Base-by-base conservation (phyloP, 2,888 invertebrate species). In the Cheilosia urbana region DNA sequence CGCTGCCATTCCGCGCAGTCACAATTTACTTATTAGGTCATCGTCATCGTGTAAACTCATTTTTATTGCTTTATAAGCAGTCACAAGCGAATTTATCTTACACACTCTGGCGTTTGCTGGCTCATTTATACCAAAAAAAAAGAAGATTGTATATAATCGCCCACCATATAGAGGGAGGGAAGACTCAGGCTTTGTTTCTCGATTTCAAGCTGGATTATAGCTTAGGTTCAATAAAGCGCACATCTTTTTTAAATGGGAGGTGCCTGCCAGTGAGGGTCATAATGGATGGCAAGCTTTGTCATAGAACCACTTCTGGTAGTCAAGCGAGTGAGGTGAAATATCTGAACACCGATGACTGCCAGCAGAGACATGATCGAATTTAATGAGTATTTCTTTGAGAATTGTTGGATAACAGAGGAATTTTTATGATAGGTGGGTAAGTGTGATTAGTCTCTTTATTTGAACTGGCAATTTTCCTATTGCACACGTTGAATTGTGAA, bases 11-110 rank as follows among this genome's bases (percentile, higher is more conserved):
- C 47, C 47, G 47, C 37, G 21, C 40, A 40, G 45, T 58, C 47
- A 55, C 53, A 66, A 80, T 72, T 63, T 60, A 6, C 47, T 80
- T 73, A 80, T 80, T 80, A 73, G 80, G 80, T 80, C 80, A 73
- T 62, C 73, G 72, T 72, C 79, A 66, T 72, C 72, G 45, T 73
- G 45, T 66, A 73, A 73, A 58, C 37, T 66, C 60, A n/a, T 17
- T 27, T 73, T 68, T 72, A 69, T 55, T 68, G 30, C 66, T 53
- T 68, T 47, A 40, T 68, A 27, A 45, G 66, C 51, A 53, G 30
- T 65, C 19, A 37, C 40, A 65, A n/a, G 24, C 60, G 21, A 42
- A 55, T 68, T 13, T 55, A 57, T 55, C 30, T 66, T 60, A 79
- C 34, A 51, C 65, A 60, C 19, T 9, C 9, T 24, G 24, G 17